phyloP scores from a whole-genome alignment of 2,888 invertebrate species.

The Eupithecia subumbrata region DNA sequence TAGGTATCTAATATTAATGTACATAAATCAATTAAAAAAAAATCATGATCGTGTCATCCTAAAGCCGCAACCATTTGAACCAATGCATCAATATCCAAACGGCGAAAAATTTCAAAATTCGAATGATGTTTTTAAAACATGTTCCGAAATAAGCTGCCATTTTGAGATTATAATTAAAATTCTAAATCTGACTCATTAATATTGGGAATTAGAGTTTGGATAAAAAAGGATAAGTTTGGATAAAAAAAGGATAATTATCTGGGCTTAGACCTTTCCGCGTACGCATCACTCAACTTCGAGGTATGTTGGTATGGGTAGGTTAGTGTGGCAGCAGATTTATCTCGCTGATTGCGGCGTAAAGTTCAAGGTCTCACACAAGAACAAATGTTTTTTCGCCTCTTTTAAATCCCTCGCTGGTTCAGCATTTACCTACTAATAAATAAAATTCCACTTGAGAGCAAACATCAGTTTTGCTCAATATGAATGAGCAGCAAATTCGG shows the following conservation, averaged over 20 bases:
- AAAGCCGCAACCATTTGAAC: no score
- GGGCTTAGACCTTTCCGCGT: constrained; percentile 67
- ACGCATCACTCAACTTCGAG: constrained; percentile 55
- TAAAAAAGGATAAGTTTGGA: constrained; percentile 51
- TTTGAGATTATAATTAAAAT: constrained; percentile 40
- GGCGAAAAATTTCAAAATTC: constrained; percentile 19
- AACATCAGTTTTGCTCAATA: no score
- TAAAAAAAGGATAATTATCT: constrained; percentile 68
- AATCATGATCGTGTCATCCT: no score
- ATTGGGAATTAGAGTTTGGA: constrained; percentile 37
- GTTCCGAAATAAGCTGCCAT: constrained; percentile 33
- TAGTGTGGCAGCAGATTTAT: not conserved
- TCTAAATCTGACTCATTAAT: constrained; percentile 44
- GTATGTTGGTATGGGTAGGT: constrained; percentile 39
- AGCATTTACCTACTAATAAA: no score
- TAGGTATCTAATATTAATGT: no score
- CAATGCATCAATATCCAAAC: constrained; percentile 16
- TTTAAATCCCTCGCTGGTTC: no score
- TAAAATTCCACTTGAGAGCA: not conserved
- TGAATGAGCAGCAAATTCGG: no score
- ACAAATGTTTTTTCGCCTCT: no score
- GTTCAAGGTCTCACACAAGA: no score
- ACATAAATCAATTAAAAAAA: no score
- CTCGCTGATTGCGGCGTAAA: no score
- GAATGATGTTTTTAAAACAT: not conserved